A percentile compares a stretch with the other conserved stretches of the same genome.
phyloP scores from a whole-genome alignment of 2,797 vertebrate genomes.

The Atherinosoma microstoma region DNA sequence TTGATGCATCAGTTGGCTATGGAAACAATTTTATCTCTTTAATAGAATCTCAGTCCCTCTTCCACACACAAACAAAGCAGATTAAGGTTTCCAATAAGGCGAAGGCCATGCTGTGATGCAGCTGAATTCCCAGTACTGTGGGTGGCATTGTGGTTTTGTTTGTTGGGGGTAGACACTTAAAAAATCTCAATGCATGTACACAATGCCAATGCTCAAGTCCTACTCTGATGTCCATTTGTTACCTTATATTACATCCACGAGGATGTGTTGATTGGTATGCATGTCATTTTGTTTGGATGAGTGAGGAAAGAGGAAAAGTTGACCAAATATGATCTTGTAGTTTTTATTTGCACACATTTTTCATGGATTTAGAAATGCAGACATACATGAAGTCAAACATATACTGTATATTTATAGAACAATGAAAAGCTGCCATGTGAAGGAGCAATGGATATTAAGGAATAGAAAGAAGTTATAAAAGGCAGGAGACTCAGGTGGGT shows the following conservation, averaged over 20 bases:
- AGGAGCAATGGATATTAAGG: slow-evolving; percentile 21
- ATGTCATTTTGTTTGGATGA: background rate
- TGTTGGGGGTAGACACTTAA: background rate
- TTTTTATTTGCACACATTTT: background rate
- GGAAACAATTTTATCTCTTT: slow-evolving; percentile 84
- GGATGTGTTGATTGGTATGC: background rate
- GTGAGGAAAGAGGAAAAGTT: background rate
- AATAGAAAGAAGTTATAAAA: slow-evolving; percentile 54
- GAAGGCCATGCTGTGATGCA: slow-evolving; percentile 58
- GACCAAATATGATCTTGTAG: background rate
- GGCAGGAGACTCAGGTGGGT: slow-evolving; percentile 49
- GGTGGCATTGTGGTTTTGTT: slow-evolving; percentile 42
- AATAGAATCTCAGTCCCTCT: slow-evolving; percentile 75
- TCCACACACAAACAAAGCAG: slow-evolving; percentile 74
- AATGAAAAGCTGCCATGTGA: slow-evolving; percentile 65
- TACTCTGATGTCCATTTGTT: background rate
- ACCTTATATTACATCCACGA: slow-evolving; percentile 10
- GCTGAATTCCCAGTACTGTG: slow-evolving; percentile 58
- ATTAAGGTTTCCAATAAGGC: slow-evolving; percentile 74
- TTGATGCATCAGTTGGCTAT: slow-evolving; percentile 85
- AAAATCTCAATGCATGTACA: slow-evolving; percentile 10
- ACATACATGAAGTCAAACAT: slow-evolving; percentile 68
- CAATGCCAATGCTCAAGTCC: slow-evolving; percentile 1
- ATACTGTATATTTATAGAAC: slow-evolving; percentile 72
- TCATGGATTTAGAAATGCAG: slow-evolving; percentile 56